Evolutionary conservation across 92 coral and sea anemone genomes (phyloP).

Genomic region (Bergia sp.): DNA sequence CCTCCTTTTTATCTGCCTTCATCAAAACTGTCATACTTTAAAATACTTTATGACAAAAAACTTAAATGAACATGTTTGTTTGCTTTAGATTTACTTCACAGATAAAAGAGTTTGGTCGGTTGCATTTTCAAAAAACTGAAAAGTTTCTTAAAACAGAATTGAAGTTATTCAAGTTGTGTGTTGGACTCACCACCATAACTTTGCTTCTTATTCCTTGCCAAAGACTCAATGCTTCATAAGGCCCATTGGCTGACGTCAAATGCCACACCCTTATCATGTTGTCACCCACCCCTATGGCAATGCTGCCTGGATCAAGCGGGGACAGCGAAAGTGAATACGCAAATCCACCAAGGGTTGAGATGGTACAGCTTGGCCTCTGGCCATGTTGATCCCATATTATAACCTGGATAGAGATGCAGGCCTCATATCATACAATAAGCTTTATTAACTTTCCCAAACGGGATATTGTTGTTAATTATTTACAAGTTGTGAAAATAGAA

Average conservation of each 20-base stretch:
- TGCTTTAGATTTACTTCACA: no score
- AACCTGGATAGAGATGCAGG: constrained; percentile 53
- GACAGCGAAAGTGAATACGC: constrained; percentile 86
- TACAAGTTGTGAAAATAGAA: no score
- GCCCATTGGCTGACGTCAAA: constrained; percentile 59
- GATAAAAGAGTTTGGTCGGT: no score
- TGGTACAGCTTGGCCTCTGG: constrained; percentile 61
- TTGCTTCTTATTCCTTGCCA: constrained; percentile 98
- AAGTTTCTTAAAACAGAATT: neutral
- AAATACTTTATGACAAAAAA: no score
- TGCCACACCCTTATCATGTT: constrained; percentile 97
- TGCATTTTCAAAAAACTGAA: no score
- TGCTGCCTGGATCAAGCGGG: constrained; percentile 90
- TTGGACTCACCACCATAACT: constrained; percentile 89
- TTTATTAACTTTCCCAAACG: neutral
- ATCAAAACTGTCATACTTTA: no score
- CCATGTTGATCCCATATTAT: constrained; percentile 78
- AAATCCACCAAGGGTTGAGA: constrained; percentile 95
- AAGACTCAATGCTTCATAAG: constrained; percentile 74
- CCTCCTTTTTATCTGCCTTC: no score
- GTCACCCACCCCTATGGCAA: constrained; percentile 97
- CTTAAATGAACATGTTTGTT: no score
- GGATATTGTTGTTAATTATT: no score
- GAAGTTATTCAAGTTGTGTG: neutral
- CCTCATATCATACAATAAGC: neutral